Evolutionary conservation across 2,888 invertebrate genomes (phyloP).

Genomic region (Pyrochroa serraticornis): DNA sequence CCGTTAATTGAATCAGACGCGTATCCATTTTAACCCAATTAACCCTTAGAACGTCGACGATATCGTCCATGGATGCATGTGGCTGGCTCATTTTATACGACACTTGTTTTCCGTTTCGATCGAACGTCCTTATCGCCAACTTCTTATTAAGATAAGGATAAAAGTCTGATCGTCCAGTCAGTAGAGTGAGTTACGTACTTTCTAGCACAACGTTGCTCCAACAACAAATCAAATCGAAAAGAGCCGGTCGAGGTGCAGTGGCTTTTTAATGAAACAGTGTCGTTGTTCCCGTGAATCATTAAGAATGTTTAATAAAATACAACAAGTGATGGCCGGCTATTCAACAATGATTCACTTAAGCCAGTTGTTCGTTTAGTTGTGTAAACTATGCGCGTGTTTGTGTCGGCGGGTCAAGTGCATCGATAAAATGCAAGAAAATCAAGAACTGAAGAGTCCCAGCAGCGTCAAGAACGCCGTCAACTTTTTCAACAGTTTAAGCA

Average conservation of each 20-base stretch:
- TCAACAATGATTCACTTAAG: no score
- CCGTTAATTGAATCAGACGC: conserved; percentile 12
- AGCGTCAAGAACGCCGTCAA: conserved; percentile 25
- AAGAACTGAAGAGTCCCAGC: conserved; percentile 30
- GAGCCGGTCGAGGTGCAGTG: no score
- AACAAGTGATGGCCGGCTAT: no score
- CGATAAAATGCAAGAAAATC: background rate
- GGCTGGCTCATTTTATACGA: no score
- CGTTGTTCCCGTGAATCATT: conserved; percentile 6
- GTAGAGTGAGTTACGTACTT: conserved; percentile 2
- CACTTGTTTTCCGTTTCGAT: no score
- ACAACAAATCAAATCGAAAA: background rate
- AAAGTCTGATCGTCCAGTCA: conserved; percentile 17
- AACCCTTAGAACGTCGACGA: background rate
- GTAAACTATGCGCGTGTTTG: no score
- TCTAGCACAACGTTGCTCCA: background rate
- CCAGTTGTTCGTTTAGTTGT: no score
- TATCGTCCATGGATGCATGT: conserved; percentile 1
- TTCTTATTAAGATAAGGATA: conserved; percentile 16
- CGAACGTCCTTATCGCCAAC: conserved; percentile 13
- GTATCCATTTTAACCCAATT: conserved; percentile 15
- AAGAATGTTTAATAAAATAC: background rate
- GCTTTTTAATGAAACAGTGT: no score
- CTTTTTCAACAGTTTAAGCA: conserved; percentile 27
- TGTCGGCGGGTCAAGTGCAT: no score